Evolutionary conservation across 2,113 vertebrate genomes (phyloP).

Genomic region (Cynoglossus semilaevis): DNA sequence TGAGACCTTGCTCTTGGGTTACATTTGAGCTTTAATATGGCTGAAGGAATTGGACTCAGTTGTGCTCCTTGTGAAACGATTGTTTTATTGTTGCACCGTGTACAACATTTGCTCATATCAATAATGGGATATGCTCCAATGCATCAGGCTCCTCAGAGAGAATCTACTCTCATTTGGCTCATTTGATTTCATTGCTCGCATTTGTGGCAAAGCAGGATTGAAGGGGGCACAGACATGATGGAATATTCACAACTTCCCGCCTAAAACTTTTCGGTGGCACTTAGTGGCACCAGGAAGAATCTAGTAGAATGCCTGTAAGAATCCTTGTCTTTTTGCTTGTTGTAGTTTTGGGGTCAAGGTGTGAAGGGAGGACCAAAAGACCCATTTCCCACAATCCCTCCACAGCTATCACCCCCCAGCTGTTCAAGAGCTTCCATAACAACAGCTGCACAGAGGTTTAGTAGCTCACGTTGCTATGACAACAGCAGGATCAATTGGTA

Average conservation of each 20-base stretch:
- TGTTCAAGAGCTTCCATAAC: conserved; percentile 78
- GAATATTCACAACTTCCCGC: conserved; percentile 49
- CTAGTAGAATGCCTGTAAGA: conserved; percentile 60
- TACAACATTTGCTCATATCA: conserved; percentile 61
- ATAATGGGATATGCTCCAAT: conserved; percentile 54
- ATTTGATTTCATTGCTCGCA: conserved; percentile 38
- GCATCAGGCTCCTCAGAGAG: conserved; percentile 52
- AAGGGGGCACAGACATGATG: conserved; percentile 31
- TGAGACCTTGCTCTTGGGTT: conserved; percentile 24
- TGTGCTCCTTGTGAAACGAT: conserved; percentile 42
- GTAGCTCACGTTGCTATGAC: conserved; percentile 79
- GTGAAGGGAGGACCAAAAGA: conserved; percentile 66
- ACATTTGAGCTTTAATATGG: conserved; percentile 24
- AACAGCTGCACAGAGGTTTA: conserved; percentile 80
- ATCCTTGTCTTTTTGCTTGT: conserved; percentile 43
- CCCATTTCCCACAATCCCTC: conserved; percentile 76
- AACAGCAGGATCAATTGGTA: conserved; percentile 76
- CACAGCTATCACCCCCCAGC: conserved; percentile 75
- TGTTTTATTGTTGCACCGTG: conserved; percentile 53
- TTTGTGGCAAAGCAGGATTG: conserved; percentile 39
- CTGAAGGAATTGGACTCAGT: conserved; percentile 40
- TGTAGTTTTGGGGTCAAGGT: conserved; percentile 67
- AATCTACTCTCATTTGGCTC: conserved; percentile 51
- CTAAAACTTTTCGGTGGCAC: conserved; percentile 36
- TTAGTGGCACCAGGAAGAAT: conserved; percentile 12